Evolutionary conservation across 2,888 invertebrate species (phyloP).

Genomic region (Adelphocoris suturalis): DNA sequence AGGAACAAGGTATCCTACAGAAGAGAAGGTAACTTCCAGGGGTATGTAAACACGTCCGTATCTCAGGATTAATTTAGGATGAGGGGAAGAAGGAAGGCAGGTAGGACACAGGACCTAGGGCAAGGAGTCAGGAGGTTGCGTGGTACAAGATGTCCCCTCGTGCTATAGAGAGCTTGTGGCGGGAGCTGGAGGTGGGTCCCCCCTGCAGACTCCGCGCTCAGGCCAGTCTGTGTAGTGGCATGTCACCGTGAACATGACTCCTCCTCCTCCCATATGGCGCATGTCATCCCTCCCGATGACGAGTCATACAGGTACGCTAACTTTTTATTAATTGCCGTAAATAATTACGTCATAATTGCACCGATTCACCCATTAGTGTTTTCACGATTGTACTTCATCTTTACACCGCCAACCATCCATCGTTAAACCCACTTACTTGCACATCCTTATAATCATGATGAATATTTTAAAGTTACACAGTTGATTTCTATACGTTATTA

Average conservation of each 20-base stretch:
- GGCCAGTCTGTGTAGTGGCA: constrained; percentile 75
- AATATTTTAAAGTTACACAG: too few relatives aligned
- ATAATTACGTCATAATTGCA: neutral
- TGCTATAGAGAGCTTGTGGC: neutral
- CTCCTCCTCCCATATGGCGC: constrained; percentile 73
- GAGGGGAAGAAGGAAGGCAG: neutral
- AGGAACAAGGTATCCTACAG: too few relatives aligned
- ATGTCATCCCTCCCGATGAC: constrained; percentile 75
- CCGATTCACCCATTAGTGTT: neutral
- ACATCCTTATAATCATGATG: too few relatives aligned
- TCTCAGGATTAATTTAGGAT: neutral
- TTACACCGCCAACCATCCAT: too few relatives aligned
- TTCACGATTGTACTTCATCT: too few relatives aligned
- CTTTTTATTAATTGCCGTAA: constrained; percentile 11
- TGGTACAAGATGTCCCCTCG: constrained; percentile 20
- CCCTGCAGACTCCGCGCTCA: neutral
- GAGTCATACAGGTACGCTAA: constrained; percentile 74
- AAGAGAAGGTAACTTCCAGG: too few relatives aligned
- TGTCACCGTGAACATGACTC: constrained; percentile 74
- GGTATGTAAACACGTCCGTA: too few relatives aligned
- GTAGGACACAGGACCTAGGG: constrained; percentile 39
- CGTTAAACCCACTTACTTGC: too few relatives aligned
- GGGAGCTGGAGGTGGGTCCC: neutral
- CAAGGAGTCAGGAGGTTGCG: constrained; percentile 39
- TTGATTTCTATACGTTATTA: too few relatives aligned